Evolutionary conservation across 2,797 vertebrate genomes (phyloP).

Genomic region (Acanthornis magna): DNA sequence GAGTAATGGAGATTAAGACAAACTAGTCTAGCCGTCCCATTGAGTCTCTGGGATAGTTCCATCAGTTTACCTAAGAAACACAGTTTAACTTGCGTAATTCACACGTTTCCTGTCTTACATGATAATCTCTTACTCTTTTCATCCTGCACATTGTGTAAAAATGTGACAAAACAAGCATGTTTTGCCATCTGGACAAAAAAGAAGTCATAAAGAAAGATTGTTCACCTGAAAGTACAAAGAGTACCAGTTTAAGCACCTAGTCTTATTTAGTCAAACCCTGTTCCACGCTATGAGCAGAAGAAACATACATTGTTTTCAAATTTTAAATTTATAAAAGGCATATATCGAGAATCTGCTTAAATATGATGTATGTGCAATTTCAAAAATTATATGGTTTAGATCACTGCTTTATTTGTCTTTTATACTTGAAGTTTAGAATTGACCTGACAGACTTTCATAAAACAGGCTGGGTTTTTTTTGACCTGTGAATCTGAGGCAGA

Average conservation of each 20-base stretch:
- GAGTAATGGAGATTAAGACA: background rate
- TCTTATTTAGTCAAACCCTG: background rate
- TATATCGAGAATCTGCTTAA: background rate
- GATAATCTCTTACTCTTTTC: background rate
- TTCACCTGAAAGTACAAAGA: background rate
- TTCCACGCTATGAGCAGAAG: background rate
- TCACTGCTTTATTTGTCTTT: background rate
- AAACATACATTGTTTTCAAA: background rate
- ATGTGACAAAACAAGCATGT: background rate
- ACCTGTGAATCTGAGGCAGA: background rate
- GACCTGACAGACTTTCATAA: background rate
- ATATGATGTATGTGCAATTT: background rate
- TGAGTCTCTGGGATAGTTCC: background rate
- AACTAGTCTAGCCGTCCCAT: background rate
- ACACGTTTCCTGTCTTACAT: background rate
- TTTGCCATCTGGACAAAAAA: background rate
- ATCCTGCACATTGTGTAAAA: background rate
- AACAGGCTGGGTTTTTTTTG: background rate
- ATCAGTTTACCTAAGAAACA: rapidly evolving
- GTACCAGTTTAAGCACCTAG: background rate
- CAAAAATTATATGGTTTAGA: background rate
- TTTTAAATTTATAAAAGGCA: background rate
- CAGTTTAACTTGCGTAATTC: background rate
- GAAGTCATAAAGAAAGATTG: background rate
- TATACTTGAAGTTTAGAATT: background rate